Percentiles rank a stretch among this genome's conserved stretches.
These are phyloP conservation scores for Trachymyrmex septentrionalis DNA, from an alignment of 1,140 invertebrate species.

Conservation along the genomic window DNA sequence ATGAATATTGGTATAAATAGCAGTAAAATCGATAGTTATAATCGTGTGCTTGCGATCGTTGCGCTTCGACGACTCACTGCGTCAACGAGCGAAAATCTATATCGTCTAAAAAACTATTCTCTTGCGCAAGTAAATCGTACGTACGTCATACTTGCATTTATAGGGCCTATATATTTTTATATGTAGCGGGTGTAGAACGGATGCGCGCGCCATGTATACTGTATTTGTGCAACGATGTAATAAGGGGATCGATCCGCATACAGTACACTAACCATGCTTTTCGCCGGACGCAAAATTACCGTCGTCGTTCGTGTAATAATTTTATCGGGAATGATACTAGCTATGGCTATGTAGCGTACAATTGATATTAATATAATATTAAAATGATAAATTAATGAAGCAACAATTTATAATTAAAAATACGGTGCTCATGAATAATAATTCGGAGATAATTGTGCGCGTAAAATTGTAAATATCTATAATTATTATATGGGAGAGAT, in stretches of 20 bases:
- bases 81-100: conserved; percentile 53
- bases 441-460: conserved; percentile 34
- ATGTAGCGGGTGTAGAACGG: not conserved
- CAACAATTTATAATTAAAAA: not conserved
- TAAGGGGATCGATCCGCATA: conserved; percentile 26
- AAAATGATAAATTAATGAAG: conserved; percentile 49
- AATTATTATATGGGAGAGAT: conserved; percentile 14
- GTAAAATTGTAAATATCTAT: conserved; percentile 10
- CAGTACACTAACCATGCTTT: not conserved
- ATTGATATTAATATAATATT: conserved; percentile 19
- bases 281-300: not conserved
- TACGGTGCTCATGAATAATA: conserved; percentile 21
- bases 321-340: not conserved
- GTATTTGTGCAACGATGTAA: conserved; percentile 4
- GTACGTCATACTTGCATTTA: conserved; percentile 43
- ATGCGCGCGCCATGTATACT: not conserved
- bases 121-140: conserved; percentile 38
- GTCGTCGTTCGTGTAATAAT: not conserved
- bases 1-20: conserved; percentile 34
- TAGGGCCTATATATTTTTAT: conserved; percentile 41
- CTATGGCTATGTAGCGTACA: not conserved
- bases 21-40: conserved; percentile 53
- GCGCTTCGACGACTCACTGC: conserved; percentile 46
- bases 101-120: conserved; percentile 48
- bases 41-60: conserved; percentile 45